Base-by-base conservation (phyloP, 2,797 vertebrate species). In the Sebastes flavidus region DNA sequence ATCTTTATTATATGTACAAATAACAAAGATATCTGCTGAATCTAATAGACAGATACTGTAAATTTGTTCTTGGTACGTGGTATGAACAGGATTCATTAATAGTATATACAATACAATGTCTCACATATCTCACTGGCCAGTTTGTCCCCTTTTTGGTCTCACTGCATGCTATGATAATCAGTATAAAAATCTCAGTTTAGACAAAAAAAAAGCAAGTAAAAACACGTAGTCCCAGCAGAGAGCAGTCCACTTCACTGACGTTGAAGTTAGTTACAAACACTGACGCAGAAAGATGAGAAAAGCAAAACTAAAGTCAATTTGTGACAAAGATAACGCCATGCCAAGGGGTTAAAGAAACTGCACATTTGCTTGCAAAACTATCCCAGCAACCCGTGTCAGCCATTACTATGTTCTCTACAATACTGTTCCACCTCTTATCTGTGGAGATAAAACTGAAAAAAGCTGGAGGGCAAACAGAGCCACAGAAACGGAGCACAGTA, bases 401-500 rank as follows among this genome's bases (percentile, higher is more conserved):
- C 65, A 42, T 83, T 27, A 46, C 65, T 72, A 69, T 2, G 18
- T 46, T 75, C 83, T 32, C 76, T 70, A 85, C 76, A 72, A 83
- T 62, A 77, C 72, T 82, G 75, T 30, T 88, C 62, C 65, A n/a
- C 69, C 60, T 72, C 84, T 89, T 88, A 91, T 90, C 91, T 88
- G 65, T 9, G 58, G 49, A 75, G 89, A 84, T 80, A 86, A 78
- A 84, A 79, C 76, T 78, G 84, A 79, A 71, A 67, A 55, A 84
- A 72, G 32, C 71, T 49, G 60, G 10, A 66, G 77, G 75, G 66
- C 81, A 91, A 89, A 86, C 75, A 82, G 18, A 75, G 58, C 60
- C 55, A 56, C 46, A 59, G 72, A 82, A 84, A 75, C 56, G 4
- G 8, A 63, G 29, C 29, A 2, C 55, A 13, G 78, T 56, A 58